These are phyloP conservation scores for Procambarus clarkii DNA, from an alignment of 1,140 invertebrate species.

Conservation along the genomic window DNA sequence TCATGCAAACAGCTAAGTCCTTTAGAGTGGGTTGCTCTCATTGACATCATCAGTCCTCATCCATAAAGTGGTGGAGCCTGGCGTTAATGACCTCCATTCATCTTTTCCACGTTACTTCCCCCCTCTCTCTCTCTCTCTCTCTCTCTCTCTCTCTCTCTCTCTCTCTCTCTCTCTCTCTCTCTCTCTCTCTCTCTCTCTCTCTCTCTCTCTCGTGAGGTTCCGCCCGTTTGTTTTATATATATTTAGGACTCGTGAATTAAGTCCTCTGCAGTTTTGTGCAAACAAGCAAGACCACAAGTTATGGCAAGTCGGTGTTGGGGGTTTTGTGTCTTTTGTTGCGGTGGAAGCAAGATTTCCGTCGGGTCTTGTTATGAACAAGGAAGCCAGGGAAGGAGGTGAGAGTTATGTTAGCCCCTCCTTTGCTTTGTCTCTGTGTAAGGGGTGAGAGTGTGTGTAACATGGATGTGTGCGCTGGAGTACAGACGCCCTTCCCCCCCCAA, in stretches of 20 bases:
- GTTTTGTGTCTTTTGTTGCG: conserved; percentile 12
- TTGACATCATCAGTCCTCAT: not conserved
- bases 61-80: not conserved
- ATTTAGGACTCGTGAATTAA: not conserved
- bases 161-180: not conserved
- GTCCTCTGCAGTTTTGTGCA: not conserved
- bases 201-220: not conserved
- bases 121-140: not conserved
- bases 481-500: too few relatives aligned
- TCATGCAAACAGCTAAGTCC: not conserved
- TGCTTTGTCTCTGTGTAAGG: not conserved
- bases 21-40: not conserved
- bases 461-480: not conserved
- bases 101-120: not conserved
- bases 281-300: conserved; percentile 6
- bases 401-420: conserved; percentile 6
- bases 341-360: not conserved
- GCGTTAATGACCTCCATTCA: not conserved
- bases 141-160: not conserved
- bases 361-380: conserved; percentile 1
- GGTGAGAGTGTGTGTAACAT: not conserved
- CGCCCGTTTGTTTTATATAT: conserved; percentile 2
- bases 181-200: not conserved
- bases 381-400: not conserved
- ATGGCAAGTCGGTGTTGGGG: conserved; percentile 5